These are phyloP conservation scores for Xenentodon cancila DNA, from an alignment of 2,797 vertebrate species.

Conservation along the genomic window DNA sequence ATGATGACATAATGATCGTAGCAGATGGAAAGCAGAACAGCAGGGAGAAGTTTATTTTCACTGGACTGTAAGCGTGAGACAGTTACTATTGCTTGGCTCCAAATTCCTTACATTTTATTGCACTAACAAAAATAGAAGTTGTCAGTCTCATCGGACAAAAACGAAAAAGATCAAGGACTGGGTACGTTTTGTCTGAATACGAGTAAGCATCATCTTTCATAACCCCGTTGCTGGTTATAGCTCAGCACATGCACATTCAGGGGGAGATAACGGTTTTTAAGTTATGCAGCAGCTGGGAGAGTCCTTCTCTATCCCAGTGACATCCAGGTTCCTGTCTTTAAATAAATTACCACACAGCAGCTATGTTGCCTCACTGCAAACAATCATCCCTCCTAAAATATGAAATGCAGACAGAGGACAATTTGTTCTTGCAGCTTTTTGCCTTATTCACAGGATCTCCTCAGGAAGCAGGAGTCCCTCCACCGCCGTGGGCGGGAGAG, in stretches of 20 bases:
- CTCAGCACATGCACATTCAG: slow-evolving; percentile 35
- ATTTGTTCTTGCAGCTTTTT: slow-evolving; percentile 65
- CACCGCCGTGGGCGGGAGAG: slow-evolving; percentile 50
- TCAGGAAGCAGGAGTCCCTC: slow-evolving; percentile 77
- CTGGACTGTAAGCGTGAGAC: slow-evolving; percentile 46
- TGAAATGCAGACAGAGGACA: slow-evolving; percentile 63
- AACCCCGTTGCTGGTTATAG: slow-evolving; percentile 34
- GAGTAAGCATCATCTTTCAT: slow-evolving; percentile 36
- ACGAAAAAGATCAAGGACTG: slow-evolving; percentile 42
- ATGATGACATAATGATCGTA: slow-evolving; percentile 56
- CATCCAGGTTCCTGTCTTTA: slow-evolving; percentile 74
- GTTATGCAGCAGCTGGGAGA: slow-evolving; percentile 65
- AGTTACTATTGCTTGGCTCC: slow-evolving; percentile 30
- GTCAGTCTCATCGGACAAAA: slow-evolving; percentile 51
- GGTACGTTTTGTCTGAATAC: slow-evolving; percentile 25
- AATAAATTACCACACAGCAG: slow-evolving; percentile 73
- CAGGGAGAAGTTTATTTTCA: slow-evolving; percentile 60
- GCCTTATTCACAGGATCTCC: slow-evolving; percentile 65
- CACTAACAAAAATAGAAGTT: slow-evolving; percentile 59
- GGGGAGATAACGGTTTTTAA: slow-evolving; percentile 67
- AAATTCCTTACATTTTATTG: slow-evolving; percentile 73
- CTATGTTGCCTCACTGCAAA: slow-evolving; percentile 43
- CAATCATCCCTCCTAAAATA: slow-evolving; percentile 26
- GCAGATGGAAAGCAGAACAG: slow-evolving; percentile 70
- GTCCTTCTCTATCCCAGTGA: slow-evolving; percentile 67